A percentile compares a stretch with the other conserved stretches of the same genome.
phyloP scores from a whole-genome alignment of 2,797 vertebrate genomes.

The Champsocephalus esox region DNA sequence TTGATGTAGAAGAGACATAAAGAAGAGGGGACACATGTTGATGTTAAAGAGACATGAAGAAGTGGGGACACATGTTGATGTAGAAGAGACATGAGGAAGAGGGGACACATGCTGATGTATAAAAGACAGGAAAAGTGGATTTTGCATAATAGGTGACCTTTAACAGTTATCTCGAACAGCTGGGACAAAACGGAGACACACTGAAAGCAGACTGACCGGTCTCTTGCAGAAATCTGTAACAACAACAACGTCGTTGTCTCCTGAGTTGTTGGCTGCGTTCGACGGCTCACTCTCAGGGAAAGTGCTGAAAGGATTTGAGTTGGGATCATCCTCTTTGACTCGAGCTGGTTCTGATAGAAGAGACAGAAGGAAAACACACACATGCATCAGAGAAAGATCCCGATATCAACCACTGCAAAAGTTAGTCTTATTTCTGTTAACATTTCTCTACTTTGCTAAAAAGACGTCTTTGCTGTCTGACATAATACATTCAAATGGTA shows the following conservation, averaged over 20 bases:
- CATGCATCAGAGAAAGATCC: not conserved
- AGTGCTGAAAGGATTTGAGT: not conserved
- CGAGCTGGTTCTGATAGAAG: slow-evolving; percentile 27
- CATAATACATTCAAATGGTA: not conserved
- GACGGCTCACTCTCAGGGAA: not conserved
- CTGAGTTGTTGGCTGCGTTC: slow-evolving; percentile 35
- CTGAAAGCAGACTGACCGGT: slow-evolving; percentile 72
- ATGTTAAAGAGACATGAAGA: too few relatives aligned
- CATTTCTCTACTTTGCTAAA: not conserved
- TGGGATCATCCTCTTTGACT: slow-evolving; percentile 11
- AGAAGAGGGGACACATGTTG: too few relatives aligned
- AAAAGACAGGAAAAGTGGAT: too few relatives aligned
- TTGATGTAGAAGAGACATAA: too few relatives aligned
- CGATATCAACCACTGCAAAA: not conserved
- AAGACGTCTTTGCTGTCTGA: not conserved
- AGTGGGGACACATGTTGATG: too few relatives aligned
- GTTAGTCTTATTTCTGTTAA: not conserved
- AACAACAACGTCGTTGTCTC: slow-evolving; percentile 66
- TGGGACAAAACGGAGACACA: not conserved
- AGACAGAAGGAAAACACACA: not conserved
- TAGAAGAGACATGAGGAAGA: too few relatives aligned
- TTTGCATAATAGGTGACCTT: too few relatives aligned
- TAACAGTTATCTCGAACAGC: not conserved
- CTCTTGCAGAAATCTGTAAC: slow-evolving; percentile 82
- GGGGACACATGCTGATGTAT: too few relatives aligned